A percentile compares a stretch with the other conserved stretches of the same genome.
Evolutionary conservation across 2,888 invertebrate species (phyloP).

Genomic region (Conomelus anceps): DNA sequence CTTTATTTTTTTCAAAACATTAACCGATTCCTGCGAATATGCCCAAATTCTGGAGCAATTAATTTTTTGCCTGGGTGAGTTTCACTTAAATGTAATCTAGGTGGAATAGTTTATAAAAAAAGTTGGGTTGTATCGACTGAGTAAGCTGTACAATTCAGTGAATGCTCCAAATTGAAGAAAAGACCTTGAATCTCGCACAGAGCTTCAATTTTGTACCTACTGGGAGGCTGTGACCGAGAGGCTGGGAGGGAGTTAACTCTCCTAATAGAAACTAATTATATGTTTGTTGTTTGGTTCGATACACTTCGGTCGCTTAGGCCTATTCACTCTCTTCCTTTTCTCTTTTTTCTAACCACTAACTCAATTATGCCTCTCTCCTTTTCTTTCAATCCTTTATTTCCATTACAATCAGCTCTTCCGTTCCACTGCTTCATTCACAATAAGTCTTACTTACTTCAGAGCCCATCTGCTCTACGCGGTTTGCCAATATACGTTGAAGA

Average conservation of each 20-base stretch:
- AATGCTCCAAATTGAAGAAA: neutral
- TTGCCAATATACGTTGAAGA: neutral
- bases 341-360: neutral
- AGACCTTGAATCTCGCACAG: neutral
- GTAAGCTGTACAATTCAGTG: neutral
- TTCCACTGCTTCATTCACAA: neutral
- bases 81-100: neutral
- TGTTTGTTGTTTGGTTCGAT: neutral
- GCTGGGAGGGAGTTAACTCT: neutral
- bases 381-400: neutral
- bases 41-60: neutral
- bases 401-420: neutral
- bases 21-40: neutral
- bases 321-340: neutral
- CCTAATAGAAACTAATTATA: neutral
- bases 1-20: neutral
- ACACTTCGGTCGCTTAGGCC: neutral
- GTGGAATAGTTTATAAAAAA: neutral
- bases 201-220: neutral
- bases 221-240: neutral
- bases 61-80: neutral
- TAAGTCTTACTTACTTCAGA: neutral
- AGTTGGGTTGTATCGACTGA: neutral
- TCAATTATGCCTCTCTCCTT: neutral
- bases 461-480: neutral